A percentile compares a stretch with the other conserved stretches of the same genome.
Conservation (phyloP, 2,797 vertebrate genomes). For the Myotis vivesi region DNA sequence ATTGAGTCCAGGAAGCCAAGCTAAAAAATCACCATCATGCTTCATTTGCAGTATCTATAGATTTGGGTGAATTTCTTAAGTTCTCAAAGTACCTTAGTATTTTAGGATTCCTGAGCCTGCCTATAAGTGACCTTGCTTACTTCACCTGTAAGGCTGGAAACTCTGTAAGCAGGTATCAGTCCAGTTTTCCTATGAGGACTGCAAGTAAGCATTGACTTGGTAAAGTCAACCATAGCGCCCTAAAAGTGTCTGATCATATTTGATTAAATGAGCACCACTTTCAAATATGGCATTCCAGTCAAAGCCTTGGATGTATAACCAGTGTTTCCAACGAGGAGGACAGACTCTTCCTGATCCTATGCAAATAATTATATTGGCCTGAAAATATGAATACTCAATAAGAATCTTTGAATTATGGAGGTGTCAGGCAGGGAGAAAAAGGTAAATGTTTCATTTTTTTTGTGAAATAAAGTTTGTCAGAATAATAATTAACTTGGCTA, state of each 20-base stretch:
- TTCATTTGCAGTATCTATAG: neutral
- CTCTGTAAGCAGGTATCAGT: neutral
- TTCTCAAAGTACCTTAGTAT: conserved; percentile 4
- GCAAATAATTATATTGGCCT: neutral
- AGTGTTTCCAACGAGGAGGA: neutral
- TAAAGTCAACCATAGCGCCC: conserved; percentile 13
- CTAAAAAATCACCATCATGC: conserved; percentile 19
- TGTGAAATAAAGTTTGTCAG: conserved; percentile 44
- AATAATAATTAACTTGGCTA: neutral
- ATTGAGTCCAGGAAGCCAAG: neutral
- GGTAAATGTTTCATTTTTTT: conserved; percentile 30
- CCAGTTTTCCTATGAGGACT: conserved; percentile 11
- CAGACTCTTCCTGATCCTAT: neutral
- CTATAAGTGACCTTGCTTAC: neutral
- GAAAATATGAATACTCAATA: conserved; percentile 29
- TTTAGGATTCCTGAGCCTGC: neutral
- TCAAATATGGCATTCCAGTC: neutral
- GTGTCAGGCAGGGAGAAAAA: neutral
- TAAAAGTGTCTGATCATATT: neutral
- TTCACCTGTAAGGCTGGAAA: neutral
- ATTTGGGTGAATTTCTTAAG: conserved; percentile 25
- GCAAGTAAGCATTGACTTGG: neutral
- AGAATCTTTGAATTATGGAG: conserved; percentile 4
- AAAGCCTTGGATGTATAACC: neutral
- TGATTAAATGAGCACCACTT: conserved; percentile 36